Conservation (phyloP, 2,797 vertebrate species). For the Ctenochaetus hawaiiensis region DNA sequence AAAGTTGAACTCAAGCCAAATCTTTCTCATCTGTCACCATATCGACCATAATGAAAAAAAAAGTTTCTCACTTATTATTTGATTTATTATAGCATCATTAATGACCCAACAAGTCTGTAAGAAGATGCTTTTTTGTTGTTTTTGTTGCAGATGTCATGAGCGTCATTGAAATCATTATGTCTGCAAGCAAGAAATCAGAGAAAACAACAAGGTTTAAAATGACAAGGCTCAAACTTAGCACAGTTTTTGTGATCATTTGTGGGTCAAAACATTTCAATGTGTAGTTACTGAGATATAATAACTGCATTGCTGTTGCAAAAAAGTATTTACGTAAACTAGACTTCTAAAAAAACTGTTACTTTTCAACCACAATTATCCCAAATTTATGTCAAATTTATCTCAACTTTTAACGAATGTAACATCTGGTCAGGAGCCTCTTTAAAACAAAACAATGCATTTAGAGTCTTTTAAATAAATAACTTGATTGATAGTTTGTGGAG, state of each 20-base stretch:
- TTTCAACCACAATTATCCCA: neutral
- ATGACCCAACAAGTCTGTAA: neutral
- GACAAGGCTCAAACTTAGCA: neutral
- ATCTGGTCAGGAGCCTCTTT: neutral
- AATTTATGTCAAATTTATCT: neutral
- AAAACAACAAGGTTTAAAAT: constrained; percentile 9
- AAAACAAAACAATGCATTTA: neutral
- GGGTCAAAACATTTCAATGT: neutral
- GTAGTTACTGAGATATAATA: neutral
- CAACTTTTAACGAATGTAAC: neutral
- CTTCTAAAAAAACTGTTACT: neutral
- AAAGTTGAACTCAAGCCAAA: neutral
- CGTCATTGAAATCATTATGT: neutral
- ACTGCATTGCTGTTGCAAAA: neutral
- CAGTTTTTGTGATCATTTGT: neutral
- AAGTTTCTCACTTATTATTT: too few relatives aligned
- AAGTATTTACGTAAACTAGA: neutral
- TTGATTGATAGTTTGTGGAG: neutral
- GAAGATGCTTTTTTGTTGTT: neutral
- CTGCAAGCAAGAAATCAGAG: neutral
- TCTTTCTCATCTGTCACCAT: neutral
- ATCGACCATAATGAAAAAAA: neutral
- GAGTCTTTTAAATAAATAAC: constrained; percentile 2
- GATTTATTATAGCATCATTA: neutral
- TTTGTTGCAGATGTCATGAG: neutral